Base-by-base conservation (phyloP, 1,140 invertebrate species). In the Brachionus sp. region DNA sequence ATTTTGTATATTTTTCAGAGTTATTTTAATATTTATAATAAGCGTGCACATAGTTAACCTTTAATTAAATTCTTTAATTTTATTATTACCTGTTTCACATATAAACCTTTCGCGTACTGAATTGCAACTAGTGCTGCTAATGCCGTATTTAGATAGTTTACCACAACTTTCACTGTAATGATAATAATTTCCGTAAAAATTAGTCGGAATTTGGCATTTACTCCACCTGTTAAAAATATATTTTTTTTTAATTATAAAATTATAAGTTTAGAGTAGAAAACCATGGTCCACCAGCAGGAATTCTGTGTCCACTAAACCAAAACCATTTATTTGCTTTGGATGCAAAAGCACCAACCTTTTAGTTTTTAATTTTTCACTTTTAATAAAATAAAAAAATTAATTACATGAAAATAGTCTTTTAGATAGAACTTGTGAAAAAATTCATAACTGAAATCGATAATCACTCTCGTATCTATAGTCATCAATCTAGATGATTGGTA, bases 21-120 rank as follows among this genome's bases (percentile, higher is more conserved):
- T n/a, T n/a, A n/a, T n/a, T n/a, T n/a, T n/a, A n/a, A n/a, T n/a
- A n/a, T n/a, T n/a, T n/a, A n/a, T n/a, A n/a, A n/a, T n/a, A n/a
- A n/a, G n/a, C n/a, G n/a, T n/a, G n/a, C n/a, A n/a, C n/a, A n/a
- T n/a, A n/a, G n/a, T n/a, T n/a, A n/a, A n/a, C n/a, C n/a, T n/a
- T n/a, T n/a, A n/a, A n/a, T n/a, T n/a, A n/a, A n/a, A n/a, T n/a
- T n/a, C n/a, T n/a, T n/a, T n/a, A n/a, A n/a, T n/a, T n/a, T n/a
- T n/a, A n/a, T n/a, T n/a, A n/a, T n/a, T n/a, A n/a, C 39, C 42
- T 75, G 70, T 46, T 46, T 75, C 70, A 10, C 70, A 75, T 19
- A 75, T 75, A 46, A 46, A 75, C 0, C 39, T 9, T 29, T 75
- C 39, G 12, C 70, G 16, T 5, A 75, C 70, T 42, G 70, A 75